Base-by-base conservation (phyloP, 2,888 invertebrate species). In the Ophion costatus region DNA sequence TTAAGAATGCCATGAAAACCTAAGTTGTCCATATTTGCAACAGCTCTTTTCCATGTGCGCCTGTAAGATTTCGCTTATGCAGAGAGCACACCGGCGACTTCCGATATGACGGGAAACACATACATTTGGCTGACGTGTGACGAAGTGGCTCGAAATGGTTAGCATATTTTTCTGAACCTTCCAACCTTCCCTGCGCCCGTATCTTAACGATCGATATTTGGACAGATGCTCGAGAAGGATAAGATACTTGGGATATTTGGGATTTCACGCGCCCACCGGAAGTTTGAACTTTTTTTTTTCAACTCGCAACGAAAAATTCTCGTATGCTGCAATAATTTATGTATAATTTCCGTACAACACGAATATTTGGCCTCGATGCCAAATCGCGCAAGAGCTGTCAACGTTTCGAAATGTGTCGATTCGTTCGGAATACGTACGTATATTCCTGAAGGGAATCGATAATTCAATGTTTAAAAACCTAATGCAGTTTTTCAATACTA, bases 161-260 rank as follows among this genome's bases (percentile, higher is more conserved):
- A 20, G 73, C 66, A 73, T 20, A 69, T 79, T 70, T 83, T 79
- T 75, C n/a, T 42, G 6, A 11, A 75, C n/a, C 57, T 57, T 75
- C 79, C 22, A 71, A 79, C 57, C 29, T 70, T 63, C 38, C 61
- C 57, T 24, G 57, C 45, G 57, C 20, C 29, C 67, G 20, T 29
- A 38, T 22, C 56, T 64, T 22, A 59, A 20, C 45, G 67, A 80
- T 76, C 80, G 76, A 75, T 84, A 81, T 84, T 85, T 76, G 77
- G 67, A 80, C 83, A 83, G 80, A 64, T 83, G 85, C 51, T 20
- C 71, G 67, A 59, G 33, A 11, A 51, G 66, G 42, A 61, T 38
- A 82, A 64, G 45, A 82, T 79, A 70, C 66, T 33, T 9, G 14
- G 51, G 51, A 51, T 51, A 51, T 51, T 74, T 67, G 24, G 14